phyloP scores from a whole-genome alignment of 64 coral and sea anemone species.

The Exaiptasia diaphana region DNA sequence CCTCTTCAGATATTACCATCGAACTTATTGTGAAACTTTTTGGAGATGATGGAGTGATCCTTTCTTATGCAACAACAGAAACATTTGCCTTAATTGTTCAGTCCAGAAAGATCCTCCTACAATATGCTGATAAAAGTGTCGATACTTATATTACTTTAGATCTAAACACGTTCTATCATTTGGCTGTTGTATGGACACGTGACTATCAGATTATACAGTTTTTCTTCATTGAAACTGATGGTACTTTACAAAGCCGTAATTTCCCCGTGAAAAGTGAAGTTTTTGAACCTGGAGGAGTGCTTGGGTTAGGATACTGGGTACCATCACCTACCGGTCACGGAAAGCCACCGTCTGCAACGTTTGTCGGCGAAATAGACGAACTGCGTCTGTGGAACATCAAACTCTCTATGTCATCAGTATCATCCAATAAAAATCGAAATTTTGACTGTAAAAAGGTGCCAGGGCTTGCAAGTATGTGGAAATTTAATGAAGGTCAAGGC shows the following conservation, averaged over 20 bases:
- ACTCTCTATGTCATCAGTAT: conserved; percentile 38
- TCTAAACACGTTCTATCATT: conserved; percentile 57
- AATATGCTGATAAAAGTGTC: conserved; percentile 59
- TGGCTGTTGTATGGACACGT: conserved; percentile 79
- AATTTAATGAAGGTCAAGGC: conserved; percentile 88
- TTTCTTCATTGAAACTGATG: conserved; percentile 50
- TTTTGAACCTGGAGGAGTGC: conserved; percentile 78
- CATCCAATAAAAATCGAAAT: conserved; percentile 61
- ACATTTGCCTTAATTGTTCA: conserved; percentile 69
- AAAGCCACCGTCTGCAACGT: conserved; percentile 30
- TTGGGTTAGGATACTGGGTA: conserved; percentile 78
- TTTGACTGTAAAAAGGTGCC: conserved; percentile 43
- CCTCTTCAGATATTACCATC: conserved; percentile 69
- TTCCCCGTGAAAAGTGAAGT: conserved; percentile 54
- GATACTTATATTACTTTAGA: conserved; percentile 74
- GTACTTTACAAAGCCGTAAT: conserved; percentile 55
- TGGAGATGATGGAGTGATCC: conserved; percentile 59
- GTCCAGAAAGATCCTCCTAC: conserved; percentile 57
- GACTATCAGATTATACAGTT: conserved; percentile 70
- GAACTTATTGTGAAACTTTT: conserved; percentile 76
- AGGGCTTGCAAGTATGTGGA: conserved; percentile 79
- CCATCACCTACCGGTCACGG: conserved; percentile 49
- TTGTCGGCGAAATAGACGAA: conserved; percentile 85
- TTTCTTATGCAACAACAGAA: conserved; percentile 81
- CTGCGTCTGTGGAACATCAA: conserved; percentile 89